These are phyloP conservation scores for Trilocha varians DNA, from an alignment of 2,888 invertebrate genomes.

Conservation along the genomic window DNA sequence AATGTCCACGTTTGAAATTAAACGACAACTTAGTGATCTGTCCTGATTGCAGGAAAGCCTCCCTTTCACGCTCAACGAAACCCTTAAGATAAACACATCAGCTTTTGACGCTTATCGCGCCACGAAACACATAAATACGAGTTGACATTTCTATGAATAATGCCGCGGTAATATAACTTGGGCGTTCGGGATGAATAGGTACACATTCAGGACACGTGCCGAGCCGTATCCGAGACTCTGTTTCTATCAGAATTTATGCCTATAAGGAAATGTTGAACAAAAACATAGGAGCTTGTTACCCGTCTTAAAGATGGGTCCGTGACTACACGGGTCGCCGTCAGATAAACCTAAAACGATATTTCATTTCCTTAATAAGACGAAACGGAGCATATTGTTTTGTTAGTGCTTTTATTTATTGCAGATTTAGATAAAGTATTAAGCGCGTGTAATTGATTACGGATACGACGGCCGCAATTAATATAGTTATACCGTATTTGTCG, in stretches of 20 bases:
- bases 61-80: neutral
- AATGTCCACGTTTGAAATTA: no score
- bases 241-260: neutral
- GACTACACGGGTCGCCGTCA: neutral
- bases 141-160: conserved; percentile 7
- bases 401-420: neutral
- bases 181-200: conserved; percentile 1
- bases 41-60: neutral
- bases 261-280: neutral
- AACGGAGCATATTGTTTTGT: neutral
- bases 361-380: neutral
- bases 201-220: conserved; percentile 2
- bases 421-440: no score
- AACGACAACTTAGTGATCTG: neutral
- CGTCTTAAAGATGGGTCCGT: neutral
- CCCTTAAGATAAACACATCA: neutral
- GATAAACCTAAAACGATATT: neutral
- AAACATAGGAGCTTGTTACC: neutral
- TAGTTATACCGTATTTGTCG: no score
- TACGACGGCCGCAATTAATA: no score
- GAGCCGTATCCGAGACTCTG: neutral
- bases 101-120: neutral
- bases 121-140: conserved; percentile 4
- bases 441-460: no score
- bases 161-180: neutral